Evolutionary conservation across 2,113 vertebrate species (phyloP).

Genomic region (Entomyzon cyanotis): DNA sequence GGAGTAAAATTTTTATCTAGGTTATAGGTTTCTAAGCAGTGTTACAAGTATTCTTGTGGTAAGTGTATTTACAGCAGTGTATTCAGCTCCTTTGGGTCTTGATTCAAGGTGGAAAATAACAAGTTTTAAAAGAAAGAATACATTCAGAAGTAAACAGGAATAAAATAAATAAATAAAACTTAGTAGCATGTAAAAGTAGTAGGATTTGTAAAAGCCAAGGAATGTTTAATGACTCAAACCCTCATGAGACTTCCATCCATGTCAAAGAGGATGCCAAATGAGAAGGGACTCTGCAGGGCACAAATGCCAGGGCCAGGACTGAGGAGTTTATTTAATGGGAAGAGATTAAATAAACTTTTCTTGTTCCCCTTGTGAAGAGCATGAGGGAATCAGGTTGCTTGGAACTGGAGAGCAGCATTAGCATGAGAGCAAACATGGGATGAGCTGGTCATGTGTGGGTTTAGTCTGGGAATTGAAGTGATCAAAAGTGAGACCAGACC

Average conservation of each 20-base stretch:
- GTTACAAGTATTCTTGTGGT: fast-evolving
- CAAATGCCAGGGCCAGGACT: fast-evolving
- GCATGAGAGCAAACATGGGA: neutral
- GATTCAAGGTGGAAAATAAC: neutral
- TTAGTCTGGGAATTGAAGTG: neutral
- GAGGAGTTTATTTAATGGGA: neutral
- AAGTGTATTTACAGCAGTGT: neutral
- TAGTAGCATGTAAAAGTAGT: neutral
- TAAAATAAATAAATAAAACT: fast-evolving
- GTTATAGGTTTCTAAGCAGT: neutral
- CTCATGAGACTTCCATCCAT: neutral
- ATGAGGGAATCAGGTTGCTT: neutral
- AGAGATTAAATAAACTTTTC: neutral
- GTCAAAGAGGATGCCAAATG: neutral
- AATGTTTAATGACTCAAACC: neutral
- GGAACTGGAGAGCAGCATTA: neutral
- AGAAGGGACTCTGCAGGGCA: too few relatives aligned
- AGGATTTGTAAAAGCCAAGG: neutral
- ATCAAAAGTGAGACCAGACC: neutral
- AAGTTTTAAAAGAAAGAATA: neutral
- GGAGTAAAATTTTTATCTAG: neutral
- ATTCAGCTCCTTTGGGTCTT: neutral
- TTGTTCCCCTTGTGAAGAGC: neutral
- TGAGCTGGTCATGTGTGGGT: neutral
- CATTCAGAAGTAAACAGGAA: neutral